phyloP scores from a whole-genome alignment of 1,140 invertebrate species.

The Cherax quadricarinatus region DNA sequence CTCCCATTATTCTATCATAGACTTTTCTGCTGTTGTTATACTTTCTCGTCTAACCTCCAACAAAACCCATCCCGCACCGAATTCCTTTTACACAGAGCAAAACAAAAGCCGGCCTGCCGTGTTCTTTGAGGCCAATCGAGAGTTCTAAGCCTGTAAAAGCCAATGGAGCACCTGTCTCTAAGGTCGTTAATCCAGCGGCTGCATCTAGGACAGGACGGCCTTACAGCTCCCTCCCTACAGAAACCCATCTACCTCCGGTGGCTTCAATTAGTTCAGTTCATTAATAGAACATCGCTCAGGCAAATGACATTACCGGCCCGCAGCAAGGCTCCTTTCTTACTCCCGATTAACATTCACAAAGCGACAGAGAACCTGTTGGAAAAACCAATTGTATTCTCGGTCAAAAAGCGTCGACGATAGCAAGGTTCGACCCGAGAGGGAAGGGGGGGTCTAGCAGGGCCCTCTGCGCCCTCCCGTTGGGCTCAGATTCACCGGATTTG shows the following conservation, averaged over 20 bases:
- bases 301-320: conserved; percentile 62
- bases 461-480: conserved; percentile 27
- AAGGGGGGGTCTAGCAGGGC: no score
- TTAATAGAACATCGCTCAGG: conserved; percentile 56
- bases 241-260: not conserved
- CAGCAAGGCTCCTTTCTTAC: conserved; percentile 59
- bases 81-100: conserved; percentile 50
- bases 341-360: conserved; percentile 65
- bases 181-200: conserved; percentile 7
- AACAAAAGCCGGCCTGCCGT: conserved; percentile 50
- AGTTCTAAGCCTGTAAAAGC: conserved; percentile 29
- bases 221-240: not conserved
- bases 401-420: conserved; percentile 13
- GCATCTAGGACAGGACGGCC: not conserved
- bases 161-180: conserved; percentile 5
- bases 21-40: conserved; percentile 45
- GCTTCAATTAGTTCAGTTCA: conserved; percentile 63
- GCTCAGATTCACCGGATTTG: conserved; percentile 37
- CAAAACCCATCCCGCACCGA: conserved; percentile 53
- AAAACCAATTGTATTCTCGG: conserved; percentile 59
- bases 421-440: not conserved
- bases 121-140: conserved; percentile 49
- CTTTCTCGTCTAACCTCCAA: conserved; percentile 13
- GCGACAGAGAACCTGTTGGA: conserved; percentile 33
- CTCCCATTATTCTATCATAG: conserved; percentile 53